Evolutionary conservation across 2,888 invertebrate species (phyloP).

Genomic region (Hemaris fuciformis): DNA sequence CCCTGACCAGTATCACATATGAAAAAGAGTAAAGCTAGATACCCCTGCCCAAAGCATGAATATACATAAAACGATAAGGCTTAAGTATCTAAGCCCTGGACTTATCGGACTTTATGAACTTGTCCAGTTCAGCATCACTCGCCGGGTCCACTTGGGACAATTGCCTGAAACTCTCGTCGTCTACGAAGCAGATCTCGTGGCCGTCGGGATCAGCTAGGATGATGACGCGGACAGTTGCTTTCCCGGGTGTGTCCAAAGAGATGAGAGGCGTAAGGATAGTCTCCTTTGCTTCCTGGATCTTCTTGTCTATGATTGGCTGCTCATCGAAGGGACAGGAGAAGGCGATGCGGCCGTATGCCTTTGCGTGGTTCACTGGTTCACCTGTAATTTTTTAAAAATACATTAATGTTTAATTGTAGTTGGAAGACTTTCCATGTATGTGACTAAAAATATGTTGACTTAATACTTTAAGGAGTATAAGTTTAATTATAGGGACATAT

Average conservation of each 20-base stretch:
- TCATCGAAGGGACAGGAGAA: constrained; percentile 92
- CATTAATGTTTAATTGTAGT: no score
- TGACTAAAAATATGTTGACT: no score
- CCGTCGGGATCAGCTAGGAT: constrained; percentile 98
- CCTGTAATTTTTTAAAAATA: constrained; percentile 61
- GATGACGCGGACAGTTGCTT: constrained; percentile 97
- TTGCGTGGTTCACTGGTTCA: constrained; percentile 88
- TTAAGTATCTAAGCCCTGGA: constrained; percentile 65
- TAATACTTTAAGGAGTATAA: no score
- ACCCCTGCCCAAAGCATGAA: constrained; percentile 29
- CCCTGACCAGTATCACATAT: not conserved
- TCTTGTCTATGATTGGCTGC: constrained; percentile 88
- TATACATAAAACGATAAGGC: constrained; percentile 9
- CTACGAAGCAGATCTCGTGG: constrained; percentile 99
- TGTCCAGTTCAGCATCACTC: constrained; percentile 89
- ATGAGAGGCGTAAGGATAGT: constrained; percentile 94
- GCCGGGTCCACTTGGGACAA: constrained; percentile 93
- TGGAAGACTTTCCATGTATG: no score
- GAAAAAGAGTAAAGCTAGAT: constrained; percentile 18
- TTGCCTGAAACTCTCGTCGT: constrained; percentile 95
- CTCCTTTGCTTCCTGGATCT: constrained; percentile 85
- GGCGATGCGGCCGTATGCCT: constrained; percentile 97
- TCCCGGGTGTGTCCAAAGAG: constrained; percentile 97
- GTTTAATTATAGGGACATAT: no score
- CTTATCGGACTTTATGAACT: constrained; percentile 87